These are phyloP conservation scores for Rhadinocentrus ornatus DNA, from an alignment of 2,797 vertebrate species.

Conservation along the genomic window DNA sequence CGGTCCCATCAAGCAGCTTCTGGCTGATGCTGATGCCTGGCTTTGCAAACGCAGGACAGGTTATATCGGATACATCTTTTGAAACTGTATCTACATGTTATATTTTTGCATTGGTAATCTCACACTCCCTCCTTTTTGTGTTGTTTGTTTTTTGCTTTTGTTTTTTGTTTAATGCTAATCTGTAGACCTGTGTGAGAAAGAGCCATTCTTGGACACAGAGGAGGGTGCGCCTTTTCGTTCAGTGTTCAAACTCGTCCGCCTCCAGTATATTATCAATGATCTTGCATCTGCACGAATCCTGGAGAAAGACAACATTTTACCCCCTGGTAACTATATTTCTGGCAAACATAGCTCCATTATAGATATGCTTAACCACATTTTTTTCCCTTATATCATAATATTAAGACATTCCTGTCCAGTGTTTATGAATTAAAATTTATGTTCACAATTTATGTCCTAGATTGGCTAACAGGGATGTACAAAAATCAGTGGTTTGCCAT, in stretches of 20 bases:
- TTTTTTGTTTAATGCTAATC: background rate
- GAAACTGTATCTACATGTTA: background rate
- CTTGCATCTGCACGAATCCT: conserved; percentile 93
- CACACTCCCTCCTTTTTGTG: background rate
- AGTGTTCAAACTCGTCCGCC: conserved; percentile 89
- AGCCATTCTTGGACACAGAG: conserved; percentile 89
- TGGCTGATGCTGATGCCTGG: conserved; percentile 93
- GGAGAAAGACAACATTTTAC: conserved; percentile 92
- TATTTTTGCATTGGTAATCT: background rate
- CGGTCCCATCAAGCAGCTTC: conserved; percentile 92
- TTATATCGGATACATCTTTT: conserved; percentile 50
- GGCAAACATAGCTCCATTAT: background rate
- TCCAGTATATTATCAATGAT: conserved; percentile 99
- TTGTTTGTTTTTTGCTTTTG: background rate
- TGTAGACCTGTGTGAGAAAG: conserved; percentile 80
- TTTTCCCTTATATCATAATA: background rate
- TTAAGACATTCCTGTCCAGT: background rate
- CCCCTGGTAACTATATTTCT: conserved; percentile 83
- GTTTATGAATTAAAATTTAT: conserved; percentile 30
- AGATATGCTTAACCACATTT: background rate
- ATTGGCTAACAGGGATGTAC: conserved; percentile 92
- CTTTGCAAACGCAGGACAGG: conserved; percentile 92
- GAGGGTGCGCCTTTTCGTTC: conserved; percentile 85
- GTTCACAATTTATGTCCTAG: conserved; percentile 66
- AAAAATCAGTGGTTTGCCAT: conserved; percentile 98